phyloP scores from a whole-genome alignment of 30 jellyfish, hydroid and myxozoan species.

The Sanderia malayensis region DNA sequence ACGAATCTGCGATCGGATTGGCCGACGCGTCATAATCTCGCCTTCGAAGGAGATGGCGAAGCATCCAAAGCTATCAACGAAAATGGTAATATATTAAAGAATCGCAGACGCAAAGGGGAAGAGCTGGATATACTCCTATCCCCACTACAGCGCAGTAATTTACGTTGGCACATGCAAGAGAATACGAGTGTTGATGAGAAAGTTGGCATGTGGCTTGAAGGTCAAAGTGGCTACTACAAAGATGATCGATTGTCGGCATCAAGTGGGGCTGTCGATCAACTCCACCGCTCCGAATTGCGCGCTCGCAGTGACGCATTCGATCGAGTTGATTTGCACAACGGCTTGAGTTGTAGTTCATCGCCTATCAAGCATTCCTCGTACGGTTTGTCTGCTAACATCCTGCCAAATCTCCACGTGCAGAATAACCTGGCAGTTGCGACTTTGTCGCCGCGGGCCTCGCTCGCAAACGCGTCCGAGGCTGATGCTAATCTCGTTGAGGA shows the following conservation, averaged over 20 bases:
- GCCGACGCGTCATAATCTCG: slow-evolving; percentile 6
- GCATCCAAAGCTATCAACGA: not conserved
- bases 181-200: slow-evolving; percentile 72
- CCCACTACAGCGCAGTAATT: slow-evolving; percentile 30
- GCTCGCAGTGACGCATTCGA: not conserved
- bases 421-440: slow-evolving; percentile 6
- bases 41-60: slow-evolving; percentile 12
- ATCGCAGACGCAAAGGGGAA: slow-evolving; percentile 31
- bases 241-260: slow-evolving; percentile 52
- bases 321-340: slow-evolving; percentile 3
- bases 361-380: slow-evolving; percentile 45
- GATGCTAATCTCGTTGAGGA: not conserved
- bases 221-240: slow-evolving; percentile 46
- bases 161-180: slow-evolving; percentile 52
- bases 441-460: slow-evolving; percentile 32
- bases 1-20: not conserved
- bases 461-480: not conserved
- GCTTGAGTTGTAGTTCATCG: slow-evolving; percentile 43
- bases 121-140: slow-evolving; percentile 50
- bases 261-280: slow-evolving; percentile 46
- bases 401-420: slow-evolving; percentile 6
- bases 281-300: not conserved
- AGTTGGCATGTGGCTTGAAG: slow-evolving; percentile 97
- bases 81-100: slow-evolving; percentile 24
- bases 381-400: not conserved